Evolutionary conservation across 1,140 invertebrate species (phyloP).

Genomic region (Drosophila tani): DNA sequence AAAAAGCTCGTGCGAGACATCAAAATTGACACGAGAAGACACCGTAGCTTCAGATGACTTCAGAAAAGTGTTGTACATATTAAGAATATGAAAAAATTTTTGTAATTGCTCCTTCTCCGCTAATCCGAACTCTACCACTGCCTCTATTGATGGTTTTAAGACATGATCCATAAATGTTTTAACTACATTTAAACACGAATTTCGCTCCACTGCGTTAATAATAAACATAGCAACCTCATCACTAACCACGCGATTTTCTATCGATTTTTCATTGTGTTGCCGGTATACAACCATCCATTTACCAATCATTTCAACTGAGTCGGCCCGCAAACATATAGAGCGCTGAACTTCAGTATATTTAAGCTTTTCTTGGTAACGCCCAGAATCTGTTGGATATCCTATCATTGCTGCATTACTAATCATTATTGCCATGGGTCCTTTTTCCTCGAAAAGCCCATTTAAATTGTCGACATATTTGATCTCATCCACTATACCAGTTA

Average conservation of each 20-base stretch:
- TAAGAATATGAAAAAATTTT: constrained; percentile 87
- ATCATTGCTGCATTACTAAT: constrained; percentile 86
- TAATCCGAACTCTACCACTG: constrained; percentile 86
- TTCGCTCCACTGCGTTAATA: constrained; percentile 84
- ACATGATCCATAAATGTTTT: constrained; percentile 85
- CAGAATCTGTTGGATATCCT: constrained; percentile 85
- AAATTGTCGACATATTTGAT: constrained; percentile 87
- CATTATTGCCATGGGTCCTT: constrained; percentile 85
- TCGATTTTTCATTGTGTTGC: constrained; percentile 82
- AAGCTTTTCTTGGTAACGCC: constrained; percentile 84
- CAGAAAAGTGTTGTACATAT: constrained; percentile 86
- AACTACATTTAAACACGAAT: constrained; percentile 83
- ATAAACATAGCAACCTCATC: constrained; percentile 85
- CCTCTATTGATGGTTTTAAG: constrained; percentile 85
- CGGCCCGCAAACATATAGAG: constrained; percentile 86
- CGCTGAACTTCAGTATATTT: constrained; percentile 84
- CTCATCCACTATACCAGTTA: constrained; percentile 89
- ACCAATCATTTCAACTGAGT: constrained; percentile 85
- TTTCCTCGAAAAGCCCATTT: constrained; percentile 86
- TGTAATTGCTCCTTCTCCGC: constrained; percentile 85
- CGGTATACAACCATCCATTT: constrained; percentile 87
- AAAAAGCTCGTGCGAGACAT: constrained; percentile 64
- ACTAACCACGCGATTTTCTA: constrained; percentile 86
- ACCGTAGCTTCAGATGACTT: constrained; percentile 58
- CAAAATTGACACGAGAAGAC: constrained; percentile 55